phyloP scores from a whole-genome alignment of 1,140 invertebrate genomes.

The Heterodera schachtii region DNA sequence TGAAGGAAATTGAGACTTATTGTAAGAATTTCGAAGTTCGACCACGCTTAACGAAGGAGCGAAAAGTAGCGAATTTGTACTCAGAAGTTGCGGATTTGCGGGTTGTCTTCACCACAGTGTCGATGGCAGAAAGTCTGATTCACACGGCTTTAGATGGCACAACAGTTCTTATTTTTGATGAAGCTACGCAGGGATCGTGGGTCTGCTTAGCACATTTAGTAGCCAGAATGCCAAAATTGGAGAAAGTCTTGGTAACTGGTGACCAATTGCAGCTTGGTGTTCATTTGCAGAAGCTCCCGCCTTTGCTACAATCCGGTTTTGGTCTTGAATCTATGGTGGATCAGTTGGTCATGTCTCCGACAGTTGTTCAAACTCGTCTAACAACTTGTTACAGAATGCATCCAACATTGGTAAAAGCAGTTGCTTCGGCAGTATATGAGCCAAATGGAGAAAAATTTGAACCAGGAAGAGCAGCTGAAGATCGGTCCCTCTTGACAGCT shows the following conservation, averaged over 20 bases:
- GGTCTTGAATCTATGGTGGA: background rate
- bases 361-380: background rate
- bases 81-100: background rate
- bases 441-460: background rate
- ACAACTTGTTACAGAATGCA: slow-evolving; percentile 1
- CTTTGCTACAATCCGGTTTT: background rate
- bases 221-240: background rate
- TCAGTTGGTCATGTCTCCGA: background rate
- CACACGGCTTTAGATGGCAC: background rate
- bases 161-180: background rate
- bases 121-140: background rate
- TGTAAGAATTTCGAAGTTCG: background rate
- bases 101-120: background rate
- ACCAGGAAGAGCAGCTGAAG: background rate
- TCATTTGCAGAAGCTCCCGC: background rate
- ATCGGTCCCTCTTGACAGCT: background rate
- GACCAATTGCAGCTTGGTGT: slow-evolving; percentile 2
- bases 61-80: background rate
- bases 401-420: background rate
- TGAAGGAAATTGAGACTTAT: background rate
- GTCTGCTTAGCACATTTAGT: background rate
- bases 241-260: slow-evolving; percentile 8
- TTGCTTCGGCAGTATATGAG: background rate
- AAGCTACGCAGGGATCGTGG: background rate
- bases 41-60: background rate